A percentile compares a stretch with the other conserved stretches of the same genome.
Evolutionary conservation across 2,797 vertebrate genomes (phyloP).

Genomic region (Artibeus lituratus): DNA sequence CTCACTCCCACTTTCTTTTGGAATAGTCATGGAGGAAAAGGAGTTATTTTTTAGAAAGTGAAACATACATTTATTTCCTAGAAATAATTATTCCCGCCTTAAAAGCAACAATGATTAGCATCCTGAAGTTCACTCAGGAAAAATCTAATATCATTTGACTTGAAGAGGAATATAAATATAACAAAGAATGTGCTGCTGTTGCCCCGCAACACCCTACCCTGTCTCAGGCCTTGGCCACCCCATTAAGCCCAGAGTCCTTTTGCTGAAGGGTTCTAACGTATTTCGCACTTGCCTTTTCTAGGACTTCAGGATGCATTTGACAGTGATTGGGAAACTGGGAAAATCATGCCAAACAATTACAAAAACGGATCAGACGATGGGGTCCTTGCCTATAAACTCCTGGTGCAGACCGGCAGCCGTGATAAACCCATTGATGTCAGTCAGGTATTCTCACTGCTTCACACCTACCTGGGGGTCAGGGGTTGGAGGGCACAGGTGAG

Average conservation of each 20-base stretch:
- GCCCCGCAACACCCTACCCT: neutral
- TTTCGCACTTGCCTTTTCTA: constrained; percentile 71
- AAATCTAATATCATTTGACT: neutral
- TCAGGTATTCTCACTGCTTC: constrained; percentile 83
- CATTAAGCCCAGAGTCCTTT: neutral
- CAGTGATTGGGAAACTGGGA: constrained; percentile 93
- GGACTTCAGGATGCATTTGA: constrained; percentile 97
- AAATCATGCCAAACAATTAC: constrained; percentile 91
- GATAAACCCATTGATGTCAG: constrained; percentile 94
- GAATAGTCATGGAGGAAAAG: neutral
- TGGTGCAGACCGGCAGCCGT: constrained; percentile 94
- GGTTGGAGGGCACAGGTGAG: accelerated
- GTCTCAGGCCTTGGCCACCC: neutral
- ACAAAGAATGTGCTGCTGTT: neutral
- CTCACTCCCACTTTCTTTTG: neutral
- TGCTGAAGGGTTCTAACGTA: neutral
- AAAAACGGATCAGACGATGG: constrained; percentile 95
- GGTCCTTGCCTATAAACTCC: constrained; percentile 95
- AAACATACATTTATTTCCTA: neutral
- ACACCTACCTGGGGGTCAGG: neutral
- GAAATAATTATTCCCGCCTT: neutral
- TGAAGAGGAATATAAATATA: neutral
- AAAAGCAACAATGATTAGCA: neutral
- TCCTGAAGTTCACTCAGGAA: neutral
- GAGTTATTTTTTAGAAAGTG: neutral